A percentile compares a stretch with the other conserved stretches of the same genome.
These are phyloP conservation scores for Ferdinandea cuprea DNA, from an alignment of 2,888 invertebrate genomes.

Conservation along the genomic window DNA sequence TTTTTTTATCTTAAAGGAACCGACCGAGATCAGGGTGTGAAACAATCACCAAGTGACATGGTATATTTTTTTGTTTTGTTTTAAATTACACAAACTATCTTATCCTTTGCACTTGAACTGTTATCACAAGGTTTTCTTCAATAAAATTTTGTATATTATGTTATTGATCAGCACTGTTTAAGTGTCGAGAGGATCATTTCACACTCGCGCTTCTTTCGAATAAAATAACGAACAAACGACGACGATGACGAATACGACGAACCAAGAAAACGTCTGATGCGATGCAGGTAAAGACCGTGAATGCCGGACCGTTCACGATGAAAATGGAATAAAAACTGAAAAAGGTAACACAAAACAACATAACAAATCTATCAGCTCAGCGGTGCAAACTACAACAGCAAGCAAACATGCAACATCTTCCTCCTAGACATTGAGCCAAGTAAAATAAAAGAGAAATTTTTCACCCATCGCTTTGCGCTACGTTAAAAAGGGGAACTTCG, in stretches of 20 bases:
- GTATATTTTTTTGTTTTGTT: too few relatives aligned
- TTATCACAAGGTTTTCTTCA: constrained; percentile 1
- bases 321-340: constrained; percentile 71
- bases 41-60: constrained; percentile 50
- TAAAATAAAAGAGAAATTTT: constrained; percentile 52
- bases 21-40: constrained; percentile 37
- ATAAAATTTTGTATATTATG: not conserved
- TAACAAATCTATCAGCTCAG: constrained; percentile 28
- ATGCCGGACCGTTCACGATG: constrained; percentile 61
- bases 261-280: constrained; percentile 62
- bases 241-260: constrained; percentile 7
- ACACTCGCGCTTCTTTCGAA: constrained; percentile 19
- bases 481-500: constrained; percentile 22
- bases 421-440: constrained; percentile 43
- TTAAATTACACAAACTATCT: not conserved
- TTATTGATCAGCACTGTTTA: not conserved
- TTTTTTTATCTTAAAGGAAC: constrained; percentile 10
- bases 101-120: constrained; percentile 8
- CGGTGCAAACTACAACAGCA: too few relatives aligned
- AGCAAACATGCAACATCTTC: constrained; percentile 36
- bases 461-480: not conserved
- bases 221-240: not conserved
- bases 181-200: constrained; percentile 16
- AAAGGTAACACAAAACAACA: constrained; percentile 61
- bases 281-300: constrained; percentile 59